Conservation (phyloP, 2,888 invertebrate species). For the Tubiluchus corallicola region DNA sequence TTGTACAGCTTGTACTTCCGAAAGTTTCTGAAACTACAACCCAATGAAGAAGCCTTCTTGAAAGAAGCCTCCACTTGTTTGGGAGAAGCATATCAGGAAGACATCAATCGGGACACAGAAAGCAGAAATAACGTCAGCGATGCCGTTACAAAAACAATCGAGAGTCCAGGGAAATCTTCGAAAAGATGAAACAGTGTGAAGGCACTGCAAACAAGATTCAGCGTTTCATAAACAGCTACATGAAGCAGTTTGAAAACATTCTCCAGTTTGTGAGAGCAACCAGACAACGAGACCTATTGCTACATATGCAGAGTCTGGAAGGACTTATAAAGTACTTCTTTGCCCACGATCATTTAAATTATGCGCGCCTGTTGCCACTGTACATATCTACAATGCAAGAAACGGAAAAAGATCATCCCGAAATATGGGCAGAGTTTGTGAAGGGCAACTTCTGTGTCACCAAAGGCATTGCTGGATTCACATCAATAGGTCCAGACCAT, state of each 20-base stretch:
- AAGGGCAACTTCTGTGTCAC: slow-evolving; percentile 10
- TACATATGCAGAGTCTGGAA: slow-evolving; percentile 2
- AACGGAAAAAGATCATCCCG: slow-evolving; percentile 9
- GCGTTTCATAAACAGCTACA: slow-evolving; percentile 6
- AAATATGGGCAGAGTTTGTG: slow-evolving; percentile 9
- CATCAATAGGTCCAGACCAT: slow-evolving; percentile 11
- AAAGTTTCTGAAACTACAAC: slow-evolving; percentile 8
- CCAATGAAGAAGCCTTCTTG: slow-evolving; percentile 7
- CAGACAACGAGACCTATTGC: slow-evolving; percentile 4
- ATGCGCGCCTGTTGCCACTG: slow-evolving; percentile 8
- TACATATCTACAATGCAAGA: slow-evolving; percentile 10
- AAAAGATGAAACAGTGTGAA: neutral
- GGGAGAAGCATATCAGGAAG: slow-evolving; percentile 9
- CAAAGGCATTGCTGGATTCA: slow-evolving; percentile 9
- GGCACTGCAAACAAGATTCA: slow-evolving; percentile 7
- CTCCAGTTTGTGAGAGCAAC: slow-evolving; percentile 8
- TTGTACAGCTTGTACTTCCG: slow-evolving; percentile 10
- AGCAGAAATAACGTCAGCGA: neutral
- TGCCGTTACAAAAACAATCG: too few species aligned
- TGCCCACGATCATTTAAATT: slow-evolving; percentile 10
- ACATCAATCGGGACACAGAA: slow-evolving; percentile 7
- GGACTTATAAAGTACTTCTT: slow-evolving; percentile 8
- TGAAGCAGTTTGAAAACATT: slow-evolving; percentile 9
- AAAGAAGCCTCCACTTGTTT: slow-evolving; percentile 5
- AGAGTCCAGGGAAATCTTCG: neutral